Evolutionary conservation across 2,888 invertebrate genomes (phyloP).

Genomic region (Pterostichus madidus): DNA sequence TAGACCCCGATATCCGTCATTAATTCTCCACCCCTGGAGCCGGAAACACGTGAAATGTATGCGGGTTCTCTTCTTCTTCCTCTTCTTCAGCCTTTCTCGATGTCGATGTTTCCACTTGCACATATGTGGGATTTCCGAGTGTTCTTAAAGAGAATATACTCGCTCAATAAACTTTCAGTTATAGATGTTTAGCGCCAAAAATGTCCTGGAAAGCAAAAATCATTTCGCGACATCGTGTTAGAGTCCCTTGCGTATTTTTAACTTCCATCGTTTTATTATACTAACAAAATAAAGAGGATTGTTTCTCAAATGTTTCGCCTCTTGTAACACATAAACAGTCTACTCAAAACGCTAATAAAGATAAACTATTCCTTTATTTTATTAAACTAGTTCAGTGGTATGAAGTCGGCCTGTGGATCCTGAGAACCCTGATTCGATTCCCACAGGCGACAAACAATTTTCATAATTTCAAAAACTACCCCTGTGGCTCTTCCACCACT

Average conservation of each 20-base stretch:
- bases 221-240: background rate
- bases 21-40: conserved; percentile 51
- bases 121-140: conserved; percentile 61
- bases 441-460: too few species aligned
- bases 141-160: conserved; percentile 63
- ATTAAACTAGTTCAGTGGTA: too few species aligned
- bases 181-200: conserved; percentile 42
- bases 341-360: too few species aligned
- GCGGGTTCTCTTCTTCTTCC: background rate
- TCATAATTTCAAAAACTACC: too few species aligned
- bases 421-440: too few species aligned
- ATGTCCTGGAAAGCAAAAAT: conserved; percentile 23
- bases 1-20: conserved; percentile 48
- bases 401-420: too few species aligned
- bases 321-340: too few species aligned
- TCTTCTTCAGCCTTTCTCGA: background rate
- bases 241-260: background rate
- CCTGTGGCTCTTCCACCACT: too few species aligned
- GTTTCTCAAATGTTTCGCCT: too few species aligned
- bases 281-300: background rate
- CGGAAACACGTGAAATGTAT: conserved; percentile 54
- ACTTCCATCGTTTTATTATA: conserved; percentile 28
- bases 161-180: conserved; percentile 46
- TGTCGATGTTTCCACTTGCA: conserved; percentile 30
- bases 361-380: too few species aligned